Conservation (phyloP, 1,140 invertebrate genomes). For the Periplaneta americana region DNA sequence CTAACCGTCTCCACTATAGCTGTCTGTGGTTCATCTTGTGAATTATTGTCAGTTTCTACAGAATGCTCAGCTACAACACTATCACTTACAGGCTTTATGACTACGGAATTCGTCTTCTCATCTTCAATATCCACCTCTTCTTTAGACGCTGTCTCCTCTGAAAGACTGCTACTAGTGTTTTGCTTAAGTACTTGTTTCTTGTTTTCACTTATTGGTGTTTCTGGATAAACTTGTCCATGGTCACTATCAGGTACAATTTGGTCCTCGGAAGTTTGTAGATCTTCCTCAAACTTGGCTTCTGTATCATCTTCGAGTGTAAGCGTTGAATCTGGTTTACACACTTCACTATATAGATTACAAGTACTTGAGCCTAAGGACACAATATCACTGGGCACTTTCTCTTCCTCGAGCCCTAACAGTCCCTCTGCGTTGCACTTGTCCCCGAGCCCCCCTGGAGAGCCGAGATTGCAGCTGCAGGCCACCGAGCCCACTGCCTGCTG, state of each 20-base stretch:
- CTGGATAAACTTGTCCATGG: background rate
- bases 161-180: conserved; percentile 4
- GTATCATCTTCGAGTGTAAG: conserved; percentile 1
- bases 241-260: conserved; percentile 40
- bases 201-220: background rate
- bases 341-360: conserved; percentile 19
- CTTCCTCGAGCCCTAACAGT: background rate
- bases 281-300: background rate
- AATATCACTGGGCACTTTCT: background rate
- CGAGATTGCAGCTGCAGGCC: background rate
- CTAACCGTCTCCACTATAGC: background rate
- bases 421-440: background rate
- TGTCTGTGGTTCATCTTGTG: background rate
- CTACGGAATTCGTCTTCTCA: conserved; percentile 2
- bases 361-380: conserved; percentile 18
- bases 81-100: background rate
- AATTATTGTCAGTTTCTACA: background rate
- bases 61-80: background rate
- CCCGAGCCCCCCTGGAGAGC: background rate
- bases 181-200: conserved; percentile 21
- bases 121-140: background rate
- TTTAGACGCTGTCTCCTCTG: conserved; percentile 9
- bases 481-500: background rate
- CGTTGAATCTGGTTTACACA: conserved; percentile 10
- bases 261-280: conserved; percentile 30